Conservation (phyloP, 2,888 invertebrate genomes). For the Ptilodon capucinus region DNA sequence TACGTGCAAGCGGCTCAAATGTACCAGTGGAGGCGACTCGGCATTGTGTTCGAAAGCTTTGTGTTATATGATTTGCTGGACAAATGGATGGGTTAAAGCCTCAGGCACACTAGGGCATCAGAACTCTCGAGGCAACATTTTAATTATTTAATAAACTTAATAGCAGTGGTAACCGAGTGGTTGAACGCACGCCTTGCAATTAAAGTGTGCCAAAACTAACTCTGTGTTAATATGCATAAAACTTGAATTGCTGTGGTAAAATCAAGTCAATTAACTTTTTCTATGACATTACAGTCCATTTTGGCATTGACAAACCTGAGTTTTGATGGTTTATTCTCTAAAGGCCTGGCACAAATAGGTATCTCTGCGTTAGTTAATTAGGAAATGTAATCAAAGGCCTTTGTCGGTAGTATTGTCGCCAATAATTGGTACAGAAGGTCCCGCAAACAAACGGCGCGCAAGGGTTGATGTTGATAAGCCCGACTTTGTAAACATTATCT, state of each 20-base stretch:
- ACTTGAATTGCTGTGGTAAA: no score
- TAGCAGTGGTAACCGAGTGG: no score
- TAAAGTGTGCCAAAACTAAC: no score
- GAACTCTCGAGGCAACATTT: no score
- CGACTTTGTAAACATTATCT: neutral
- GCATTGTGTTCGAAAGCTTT: conserved; percentile 21
- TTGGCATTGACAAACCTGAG: no score
- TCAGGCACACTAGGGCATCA: no score
- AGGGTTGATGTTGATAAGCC: neutral
- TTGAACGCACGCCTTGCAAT: no score
- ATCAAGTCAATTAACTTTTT: no score
- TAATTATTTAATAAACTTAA: no score
- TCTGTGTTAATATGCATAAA: no score
- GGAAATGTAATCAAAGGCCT: conserved; percentile 26
- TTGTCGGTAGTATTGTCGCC: conserved; percentile 8
- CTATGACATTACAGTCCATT: no score
- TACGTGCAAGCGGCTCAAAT: conserved; percentile 22
- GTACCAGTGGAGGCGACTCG: conserved; percentile 23
- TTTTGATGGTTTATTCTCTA: neutral
- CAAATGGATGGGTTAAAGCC: no score
- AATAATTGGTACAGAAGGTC: conserved; percentile 9
- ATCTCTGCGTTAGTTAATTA: conserved; percentile 20
- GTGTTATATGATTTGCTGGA: conserved; percentile 27
- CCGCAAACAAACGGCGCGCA: neutral
- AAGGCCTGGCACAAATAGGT: neutral